Evolutionary conservation across 2,888 invertebrate species (phyloP).

Genomic region (Plusia festucae): DNA sequence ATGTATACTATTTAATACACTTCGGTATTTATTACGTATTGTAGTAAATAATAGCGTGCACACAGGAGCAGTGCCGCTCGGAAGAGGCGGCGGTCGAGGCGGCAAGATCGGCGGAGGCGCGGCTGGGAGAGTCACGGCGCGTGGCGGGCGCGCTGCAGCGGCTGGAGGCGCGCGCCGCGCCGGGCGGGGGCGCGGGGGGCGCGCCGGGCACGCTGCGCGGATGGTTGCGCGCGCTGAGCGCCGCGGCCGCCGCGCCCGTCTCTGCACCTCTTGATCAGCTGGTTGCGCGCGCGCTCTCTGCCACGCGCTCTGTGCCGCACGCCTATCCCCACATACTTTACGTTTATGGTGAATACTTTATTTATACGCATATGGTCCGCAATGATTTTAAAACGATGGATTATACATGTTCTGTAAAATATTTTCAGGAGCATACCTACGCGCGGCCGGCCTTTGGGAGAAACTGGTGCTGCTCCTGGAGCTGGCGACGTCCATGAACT

Average conservation of each 20-base stretch:
- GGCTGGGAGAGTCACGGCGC: slow-evolving; percentile 36
- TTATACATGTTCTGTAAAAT: background rate
- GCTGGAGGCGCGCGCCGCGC: slow-evolving; percentile 46
- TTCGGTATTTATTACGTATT: too few species aligned
- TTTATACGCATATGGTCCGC: background rate
- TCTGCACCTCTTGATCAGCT: slow-evolving; percentile 37
- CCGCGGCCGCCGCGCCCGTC: slow-evolving; percentile 53
- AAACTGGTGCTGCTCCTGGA: slow-evolving; percentile 92
- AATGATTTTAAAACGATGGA: background rate
- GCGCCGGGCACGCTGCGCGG: slow-evolving; percentile 39
- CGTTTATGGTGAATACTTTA: slow-evolving; percentile 66
- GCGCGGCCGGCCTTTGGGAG: slow-evolving; percentile 93
- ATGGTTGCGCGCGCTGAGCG: slow-evolving; percentile 65
- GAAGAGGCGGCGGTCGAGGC: slow-evolving; percentile 53
- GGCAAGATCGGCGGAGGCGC: slow-evolving; percentile 53
- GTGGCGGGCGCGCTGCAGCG: slow-evolving; percentile 55
- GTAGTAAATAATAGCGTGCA: background rate
- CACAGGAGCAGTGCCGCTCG: slow-evolving; percentile 64
- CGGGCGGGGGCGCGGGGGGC: slow-evolving; percentile 41
- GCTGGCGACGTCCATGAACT: slow-evolving; percentile 91
- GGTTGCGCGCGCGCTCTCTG: slow-evolving; percentile 56
- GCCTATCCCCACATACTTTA: slow-evolving; percentile 73
- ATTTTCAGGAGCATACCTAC: slow-evolving; percentile 73
- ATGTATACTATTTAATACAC: too few species aligned
- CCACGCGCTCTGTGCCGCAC: slow-evolving; percentile 53